Evolutionary conservation across 53 echinoderm and acorn worm genomes (phyloP).

Genomic region (Holothuria leucospilota): DNA sequence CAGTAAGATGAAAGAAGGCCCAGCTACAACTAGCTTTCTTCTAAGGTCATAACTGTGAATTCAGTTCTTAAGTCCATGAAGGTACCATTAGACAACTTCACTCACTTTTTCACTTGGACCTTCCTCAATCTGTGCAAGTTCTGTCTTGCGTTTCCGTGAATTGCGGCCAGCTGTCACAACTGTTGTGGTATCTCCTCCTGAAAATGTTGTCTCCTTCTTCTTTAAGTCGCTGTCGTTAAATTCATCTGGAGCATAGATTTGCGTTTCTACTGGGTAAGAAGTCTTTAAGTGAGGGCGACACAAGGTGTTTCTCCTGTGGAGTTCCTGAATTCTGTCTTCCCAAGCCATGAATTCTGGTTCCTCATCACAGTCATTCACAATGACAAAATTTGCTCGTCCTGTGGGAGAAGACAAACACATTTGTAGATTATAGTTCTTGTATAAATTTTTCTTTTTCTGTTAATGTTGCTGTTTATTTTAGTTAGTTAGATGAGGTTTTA

Average conservation of each 20-base stretch:
- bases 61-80: no score
- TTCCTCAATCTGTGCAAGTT: slow-evolving; percentile 11
- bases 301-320: slow-evolving; percentile 92
- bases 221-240: slow-evolving; percentile 42
- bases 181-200: slow-evolving; percentile 6
- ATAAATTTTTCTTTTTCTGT: no score
- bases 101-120: slow-evolving; percentile 36
- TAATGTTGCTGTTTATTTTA: no score
- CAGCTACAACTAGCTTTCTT: no score
- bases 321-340: slow-evolving; percentile 81
- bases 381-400: slow-evolving; percentile 56
- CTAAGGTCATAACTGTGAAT: no score
- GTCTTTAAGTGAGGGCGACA: slow-evolving; percentile 87
- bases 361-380: slow-evolving; percentile 79
- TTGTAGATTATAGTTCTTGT: no score
- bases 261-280: slow-evolving; percentile 92
- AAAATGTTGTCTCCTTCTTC: slow-evolving; percentile 39
- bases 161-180: neutral
- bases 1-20: no score
- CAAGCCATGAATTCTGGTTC: slow-evolving; percentile 85
- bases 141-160: slow-evolving; percentile 40
- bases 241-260: slow-evolving; percentile 58
- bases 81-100: neutral
- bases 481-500: no score
- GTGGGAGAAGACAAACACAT: neutral